phyloP scores from a whole-genome alignment of 1,140 invertebrate genomes.

The Papilio helenus region DNA sequence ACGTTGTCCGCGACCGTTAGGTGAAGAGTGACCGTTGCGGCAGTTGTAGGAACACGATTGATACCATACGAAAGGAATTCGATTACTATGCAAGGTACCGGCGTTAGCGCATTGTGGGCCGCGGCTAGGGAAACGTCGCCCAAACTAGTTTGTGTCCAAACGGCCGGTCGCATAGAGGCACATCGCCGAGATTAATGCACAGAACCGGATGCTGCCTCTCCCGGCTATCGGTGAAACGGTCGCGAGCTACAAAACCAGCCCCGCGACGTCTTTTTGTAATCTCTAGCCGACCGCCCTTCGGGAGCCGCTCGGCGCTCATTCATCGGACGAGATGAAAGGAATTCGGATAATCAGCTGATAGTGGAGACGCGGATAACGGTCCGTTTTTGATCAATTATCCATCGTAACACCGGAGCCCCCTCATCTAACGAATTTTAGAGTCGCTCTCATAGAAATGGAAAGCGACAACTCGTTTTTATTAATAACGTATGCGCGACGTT shows the following conservation, averaged over 20 bases:
- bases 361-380: constrained; percentile 64
- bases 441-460: constrained; percentile 73
- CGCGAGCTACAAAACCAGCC: constrained; percentile 72
- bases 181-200: constrained; percentile 77
- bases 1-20: constrained; percentile 49
- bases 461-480: constrained; percentile 72
- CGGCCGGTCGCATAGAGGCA: constrained; percentile 68
- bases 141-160: constrained; percentile 78
- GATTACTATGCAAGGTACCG: constrained; percentile 69
- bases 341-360: constrained; percentile 75
- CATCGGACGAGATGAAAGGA: constrained; percentile 74
- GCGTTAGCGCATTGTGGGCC: constrained; percentile 56
- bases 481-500: constrained; percentile 60
- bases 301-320: constrained; percentile 58
- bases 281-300: constrained; percentile 71
- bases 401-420: constrained; percentile 54
- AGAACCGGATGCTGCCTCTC: constrained; percentile 79
- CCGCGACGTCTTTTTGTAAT: constrained; percentile 71
- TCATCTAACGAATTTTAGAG: constrained; percentile 63
- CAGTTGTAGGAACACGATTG: constrained; percentile 71
- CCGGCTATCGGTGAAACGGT: constrained; percentile 76
- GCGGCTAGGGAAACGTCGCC: constrained; percentile 64
- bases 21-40: constrained; percentile 66
- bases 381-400: constrained; percentile 68
- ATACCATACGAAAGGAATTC: constrained; percentile 73